Conservation (phyloP, 1,140 invertebrate species). For the Nixonia krombeini region DNA sequence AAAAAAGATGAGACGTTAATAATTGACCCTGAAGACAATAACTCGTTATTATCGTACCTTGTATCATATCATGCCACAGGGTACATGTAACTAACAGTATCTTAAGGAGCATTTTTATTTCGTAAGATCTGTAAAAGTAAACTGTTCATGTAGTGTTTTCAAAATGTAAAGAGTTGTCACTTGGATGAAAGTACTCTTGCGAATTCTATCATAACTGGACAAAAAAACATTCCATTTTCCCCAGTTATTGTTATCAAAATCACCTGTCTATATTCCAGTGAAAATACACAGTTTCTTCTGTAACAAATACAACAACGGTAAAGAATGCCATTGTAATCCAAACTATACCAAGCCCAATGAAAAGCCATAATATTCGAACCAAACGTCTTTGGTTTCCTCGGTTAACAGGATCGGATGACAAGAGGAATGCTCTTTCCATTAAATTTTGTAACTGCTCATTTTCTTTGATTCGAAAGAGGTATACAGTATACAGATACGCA, state of each 20-base stretch:
- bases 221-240: too few species aligned
- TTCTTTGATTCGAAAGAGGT: slow-evolving; percentile 85
- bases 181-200: too few species aligned
- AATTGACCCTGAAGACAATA: slow-evolving; percentile 86
- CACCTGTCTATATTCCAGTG: slow-evolving; percentile 74
- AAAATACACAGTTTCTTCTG: slow-evolving; percentile 75
- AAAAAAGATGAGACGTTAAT: slow-evolving; percentile 79
- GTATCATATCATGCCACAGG: slow-evolving; percentile 82
- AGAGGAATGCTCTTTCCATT: slow-evolving; percentile 87
- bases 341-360: slow-evolving; percentile 76
- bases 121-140: slow-evolving; percentile 67
- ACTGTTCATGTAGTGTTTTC: background rate
- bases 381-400: slow-evolving; percentile 78
- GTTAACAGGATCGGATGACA: slow-evolving; percentile 78
- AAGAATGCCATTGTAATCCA: slow-evolving; percentile 79
- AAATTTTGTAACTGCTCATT: slow-evolving; percentile 90
- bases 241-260: too few species aligned
- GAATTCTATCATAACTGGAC: background rate
- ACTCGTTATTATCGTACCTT: slow-evolving; percentile 83
- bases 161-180: background rate
- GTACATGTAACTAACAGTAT: slow-evolving; percentile 78
- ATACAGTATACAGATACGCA: slow-evolving; percentile 83
- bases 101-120: slow-evolving; percentile 72
- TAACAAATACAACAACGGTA: slow-evolving; percentile 78
- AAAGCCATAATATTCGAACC: slow-evolving; percentile 80